A percentile compares a stretch with the other conserved stretches of the same genome.
These are phyloP conservation scores for Megamerina dolium DNA, from an alignment of 2,888 invertebrate species.

Conservation along the genomic window DNA sequence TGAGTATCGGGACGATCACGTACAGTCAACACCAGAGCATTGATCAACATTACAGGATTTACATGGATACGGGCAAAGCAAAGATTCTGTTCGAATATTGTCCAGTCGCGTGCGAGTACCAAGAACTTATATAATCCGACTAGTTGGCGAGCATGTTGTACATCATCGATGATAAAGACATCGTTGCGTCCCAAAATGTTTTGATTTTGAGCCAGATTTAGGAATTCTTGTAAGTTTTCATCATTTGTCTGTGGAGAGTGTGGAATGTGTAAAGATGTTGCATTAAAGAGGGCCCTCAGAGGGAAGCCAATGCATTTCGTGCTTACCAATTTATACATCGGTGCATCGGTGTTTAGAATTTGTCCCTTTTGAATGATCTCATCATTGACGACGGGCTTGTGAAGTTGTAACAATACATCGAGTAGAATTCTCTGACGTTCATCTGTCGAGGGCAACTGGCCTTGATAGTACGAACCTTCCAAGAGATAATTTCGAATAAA, in stretches of 20 bases:
- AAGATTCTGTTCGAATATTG: slow-evolving; percentile 54
- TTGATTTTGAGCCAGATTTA: slow-evolving; percentile 15
- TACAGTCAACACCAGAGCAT: slow-evolving; percentile 61
- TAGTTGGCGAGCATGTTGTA: slow-evolving; percentile 24
- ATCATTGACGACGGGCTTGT: slow-evolving; percentile 30
- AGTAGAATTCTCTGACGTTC: slow-evolving; percentile 27
- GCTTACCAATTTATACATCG: slow-evolving; percentile 24
- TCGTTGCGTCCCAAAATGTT: slow-evolving; percentile 23
- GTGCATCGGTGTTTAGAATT: slow-evolving; percentile 22
- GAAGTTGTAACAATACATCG: slow-evolving; percentile 32
- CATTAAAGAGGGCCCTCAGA: neutral
- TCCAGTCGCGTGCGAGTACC: slow-evolving; percentile 54
- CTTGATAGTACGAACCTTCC: no score
- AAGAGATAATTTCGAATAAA: no score
- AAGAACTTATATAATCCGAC: slow-evolving; percentile 29
- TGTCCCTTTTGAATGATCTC: slow-evolving; percentile 27
- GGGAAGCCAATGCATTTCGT: no score
- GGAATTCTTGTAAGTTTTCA: slow-evolving; percentile 17
- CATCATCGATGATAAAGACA: slow-evolving; percentile 23
- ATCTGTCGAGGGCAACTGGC: no score
- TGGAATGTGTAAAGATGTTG: neutral
- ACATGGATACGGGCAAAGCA: slow-evolving; percentile 62
- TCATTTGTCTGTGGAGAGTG: slow-evolving; percentile 17
- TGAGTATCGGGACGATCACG: slow-evolving; percentile 60
- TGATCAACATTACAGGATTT: slow-evolving; percentile 69